phyloP scores from a whole-genome alignment of 2,888 invertebrate species.

The Creontiades dilutus region DNA sequence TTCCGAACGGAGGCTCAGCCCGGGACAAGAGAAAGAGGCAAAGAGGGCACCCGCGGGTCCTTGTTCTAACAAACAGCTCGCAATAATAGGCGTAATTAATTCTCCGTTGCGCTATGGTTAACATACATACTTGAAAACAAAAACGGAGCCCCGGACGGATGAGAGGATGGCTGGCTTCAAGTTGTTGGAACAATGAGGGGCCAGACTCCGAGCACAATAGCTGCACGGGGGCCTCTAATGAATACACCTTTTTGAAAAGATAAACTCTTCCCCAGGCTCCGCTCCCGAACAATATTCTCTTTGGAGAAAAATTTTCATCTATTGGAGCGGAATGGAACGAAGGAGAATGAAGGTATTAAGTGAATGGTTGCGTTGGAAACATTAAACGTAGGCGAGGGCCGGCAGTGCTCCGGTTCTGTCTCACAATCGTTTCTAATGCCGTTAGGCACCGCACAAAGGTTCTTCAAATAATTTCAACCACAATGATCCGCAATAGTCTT shows the following conservation, averaged over 20 bases:
- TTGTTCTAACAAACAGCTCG: constrained; percentile 52
- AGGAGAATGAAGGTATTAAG: background rate
- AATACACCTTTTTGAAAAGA: constrained; percentile 61
- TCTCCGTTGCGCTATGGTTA: constrained; percentile 62
- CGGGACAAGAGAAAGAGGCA: background rate
- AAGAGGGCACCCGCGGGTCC: background rate
- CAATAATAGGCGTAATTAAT: constrained; percentile 67
- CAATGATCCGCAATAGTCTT: no score
- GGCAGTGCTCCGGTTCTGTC: no score
- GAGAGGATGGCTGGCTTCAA: constrained; percentile 63
- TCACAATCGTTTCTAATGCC: no score
- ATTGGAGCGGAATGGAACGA: constrained; percentile 21
- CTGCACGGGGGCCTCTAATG: constrained; percentile 42
- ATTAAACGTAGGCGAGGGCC: background rate
- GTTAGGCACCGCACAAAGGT: no score
- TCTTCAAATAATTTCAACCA: no score
- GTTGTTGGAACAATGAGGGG: constrained; percentile 60
- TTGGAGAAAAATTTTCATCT: constrained; percentile 37
- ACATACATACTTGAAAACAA: constrained; percentile 66
- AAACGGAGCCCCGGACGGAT: constrained; percentile 58
- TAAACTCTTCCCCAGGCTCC: constrained; percentile 46
- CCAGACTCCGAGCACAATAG: constrained; percentile 44
- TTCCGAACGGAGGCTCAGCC: background rate
- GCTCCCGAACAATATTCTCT: constrained; percentile 51
- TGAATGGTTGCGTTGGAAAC: background rate